Evolutionary conservation across 2,113 vertebrate genomes (phyloP), one percentile per base, ranked within the genome.

Genomic region (Carassius auratus): DNA sequence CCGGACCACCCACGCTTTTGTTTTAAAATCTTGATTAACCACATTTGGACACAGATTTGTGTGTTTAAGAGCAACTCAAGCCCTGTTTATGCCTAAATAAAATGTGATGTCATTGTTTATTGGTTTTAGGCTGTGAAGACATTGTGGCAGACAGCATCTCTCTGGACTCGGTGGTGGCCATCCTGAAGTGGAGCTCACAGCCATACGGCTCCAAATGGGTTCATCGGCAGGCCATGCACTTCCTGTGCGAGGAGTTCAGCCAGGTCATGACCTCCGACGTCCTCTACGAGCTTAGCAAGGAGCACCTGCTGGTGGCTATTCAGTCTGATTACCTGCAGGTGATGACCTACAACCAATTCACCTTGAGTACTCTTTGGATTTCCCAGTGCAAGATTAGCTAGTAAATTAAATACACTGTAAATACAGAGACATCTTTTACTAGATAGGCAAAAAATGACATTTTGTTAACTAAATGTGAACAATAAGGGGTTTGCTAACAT

Each of bases 271-370:
- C 95, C 91, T 98, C 98, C 0, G 97, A 99, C 88, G 96, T 99
- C 76, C 97, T 99, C 89, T 98, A 97, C 68, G 97, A 99, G 80
- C 97, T 99, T 68, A 92, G 94, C 95, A 99, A 98, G 94, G 98
- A 99, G 86, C 97, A 99, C 93, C 95, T 99, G 89, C 96, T 97
- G 88, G 95, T 92, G 83, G 97, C 97, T 81, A 97, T 99, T 90
- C 98, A 99, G 95, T 99, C 97, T 26, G 98, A 99, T 95, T 99
- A 99, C 90, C 94, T 99, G 84, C 98, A 99, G 98, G 98, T 99
- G 92, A 93, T 79, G n/a, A 69, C 38, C 5, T 68, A 30, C 55
- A 30, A 62, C 26, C 50, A 61, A n/a, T 12, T 45, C 2, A 45
- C n/a, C 38, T 12, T 7, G 42, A 15, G 30, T 12, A 10, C 5